phyloP scores from a whole-genome alignment of 2,797 vertebrate genomes.

The Argentina silus region DNA sequence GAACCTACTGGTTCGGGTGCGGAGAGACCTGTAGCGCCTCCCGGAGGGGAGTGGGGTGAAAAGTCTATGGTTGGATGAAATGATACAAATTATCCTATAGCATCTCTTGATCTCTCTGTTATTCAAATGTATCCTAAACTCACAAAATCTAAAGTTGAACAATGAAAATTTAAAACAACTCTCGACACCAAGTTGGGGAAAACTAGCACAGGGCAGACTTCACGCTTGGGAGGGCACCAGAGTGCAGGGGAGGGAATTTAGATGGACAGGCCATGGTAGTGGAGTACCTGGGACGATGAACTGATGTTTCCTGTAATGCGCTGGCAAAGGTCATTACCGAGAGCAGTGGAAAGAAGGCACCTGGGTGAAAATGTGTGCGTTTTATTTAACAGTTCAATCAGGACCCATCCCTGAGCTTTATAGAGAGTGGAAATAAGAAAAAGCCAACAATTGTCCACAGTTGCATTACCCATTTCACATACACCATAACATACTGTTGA shows the following conservation, averaged over 20 bases:
- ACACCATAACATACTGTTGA: constrained; percentile 31
- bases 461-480: constrained; percentile 39
- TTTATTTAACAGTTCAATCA: constrained; percentile 55
- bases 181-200: not conserved
- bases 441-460: constrained; percentile 37
- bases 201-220: not conserved
- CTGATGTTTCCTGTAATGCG: constrained; percentile 19
- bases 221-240: not conserved
- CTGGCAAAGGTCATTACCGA: constrained; percentile 42
- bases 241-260: constrained; percentile 22
- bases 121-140: too few relatives aligned
- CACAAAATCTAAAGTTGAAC: not conserved
- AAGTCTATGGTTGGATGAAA: too few relatives aligned
- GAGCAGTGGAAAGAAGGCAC: constrained; percentile 8
- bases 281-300: constrained; percentile 7
- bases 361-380: constrained; percentile 27
- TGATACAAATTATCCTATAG: too few relatives aligned
- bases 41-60: too few relatives aligned
- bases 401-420: constrained; percentile 28
- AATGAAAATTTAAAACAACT: not conserved
- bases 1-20: too few relatives aligned
- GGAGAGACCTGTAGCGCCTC: too few relatives aligned
- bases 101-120: too few relatives aligned
- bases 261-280: constrained; percentile 17
- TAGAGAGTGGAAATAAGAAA: constrained; percentile 47